A percentile compares a stretch with the other conserved stretches of the same genome.
These are phyloP conservation scores for Molorchus minor DNA, from an alignment of 2,888 invertebrate species.

Conservation along the genomic window DNA sequence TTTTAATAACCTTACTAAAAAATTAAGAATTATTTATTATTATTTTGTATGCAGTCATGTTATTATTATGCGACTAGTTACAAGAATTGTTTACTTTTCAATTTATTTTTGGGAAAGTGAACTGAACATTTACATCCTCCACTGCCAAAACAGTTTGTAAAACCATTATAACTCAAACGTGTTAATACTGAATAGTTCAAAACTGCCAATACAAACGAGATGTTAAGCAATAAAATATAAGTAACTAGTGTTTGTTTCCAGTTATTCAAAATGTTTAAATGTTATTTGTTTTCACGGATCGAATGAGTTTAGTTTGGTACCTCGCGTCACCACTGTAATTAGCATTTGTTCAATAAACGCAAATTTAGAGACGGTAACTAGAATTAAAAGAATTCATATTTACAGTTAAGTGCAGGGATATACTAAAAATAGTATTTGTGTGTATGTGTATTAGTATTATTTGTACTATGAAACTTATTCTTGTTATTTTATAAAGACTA, in stretches of 20 bases:
- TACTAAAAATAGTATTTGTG: slow-evolving; percentile 52
- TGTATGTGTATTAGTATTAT: slow-evolving; percentile 25
- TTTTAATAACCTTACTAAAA: too few species aligned
- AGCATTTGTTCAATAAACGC: slow-evolving; percentile 56
- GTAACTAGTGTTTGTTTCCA: not conserved
- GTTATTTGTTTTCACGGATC: not conserved
- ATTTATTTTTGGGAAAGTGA: not conserved
- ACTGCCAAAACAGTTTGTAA: not conserved
- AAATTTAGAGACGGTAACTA: slow-evolving; percentile 58
- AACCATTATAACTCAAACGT: not conserved
- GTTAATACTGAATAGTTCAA: not conserved
- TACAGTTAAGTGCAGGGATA: slow-evolving; percentile 51
- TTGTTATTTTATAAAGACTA: too few species aligned
- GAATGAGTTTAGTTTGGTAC: not conserved
- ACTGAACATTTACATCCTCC: not conserved
- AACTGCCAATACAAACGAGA: slow-evolving; percentile 1
- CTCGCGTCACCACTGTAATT: slow-evolving; percentile 45
- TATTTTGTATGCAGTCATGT: too few species aligned
- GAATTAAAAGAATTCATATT: slow-evolving; percentile 60
- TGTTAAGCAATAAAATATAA: too few species aligned
- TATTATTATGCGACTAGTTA: too few species aligned
- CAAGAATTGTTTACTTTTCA: too few species aligned
- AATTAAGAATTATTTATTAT: too few species aligned
- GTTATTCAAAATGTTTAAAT: not conserved
- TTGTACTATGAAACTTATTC: slow-evolving; percentile 1